Evolutionary conservation across 1,140 invertebrate species (phyloP).

Genomic region (Sarcophaga peregrina): DNA sequence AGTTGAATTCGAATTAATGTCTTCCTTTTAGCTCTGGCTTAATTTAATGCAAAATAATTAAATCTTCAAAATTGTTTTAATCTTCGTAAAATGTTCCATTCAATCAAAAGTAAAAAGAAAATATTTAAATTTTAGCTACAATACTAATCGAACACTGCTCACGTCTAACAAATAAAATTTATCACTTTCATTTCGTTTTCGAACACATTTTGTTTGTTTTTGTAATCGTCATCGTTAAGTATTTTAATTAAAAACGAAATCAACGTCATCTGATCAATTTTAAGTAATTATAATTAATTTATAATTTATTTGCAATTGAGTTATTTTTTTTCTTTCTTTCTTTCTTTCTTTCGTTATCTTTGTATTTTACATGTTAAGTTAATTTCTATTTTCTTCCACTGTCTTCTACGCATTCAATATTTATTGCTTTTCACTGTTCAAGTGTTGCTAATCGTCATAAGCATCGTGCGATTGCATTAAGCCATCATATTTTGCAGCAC

Average conservation of each 20-base stretch:
- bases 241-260: slow-evolving; percentile 22
- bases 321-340: neutral
- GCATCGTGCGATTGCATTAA: neutral
- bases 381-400: too few species aligned
- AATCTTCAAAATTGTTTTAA: too few species aligned
- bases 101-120: neutral
- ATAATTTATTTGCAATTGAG: slow-evolving; percentile 14
- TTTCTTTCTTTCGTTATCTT: neutral
- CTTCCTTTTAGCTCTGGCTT: too few species aligned
- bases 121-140: neutral
- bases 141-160: neutral
- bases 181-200: neutral
- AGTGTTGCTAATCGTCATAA: neutral
- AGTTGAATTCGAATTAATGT: too few species aligned
- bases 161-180: neutral
- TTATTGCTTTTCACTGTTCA: neutral
- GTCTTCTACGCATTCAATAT: neutral
- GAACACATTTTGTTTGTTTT: neutral
- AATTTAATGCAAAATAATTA: too few species aligned
- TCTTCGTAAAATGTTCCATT: too few species aligned
- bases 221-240: neutral
- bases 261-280: neutral
- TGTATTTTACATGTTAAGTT: too few species aligned
- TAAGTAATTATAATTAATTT: slow-evolving; percentile 23
- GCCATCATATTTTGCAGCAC: neutral